Conservation (phyloP, 1,140 invertebrate species). For the Pseudomyrmex gracilis region DNA sequence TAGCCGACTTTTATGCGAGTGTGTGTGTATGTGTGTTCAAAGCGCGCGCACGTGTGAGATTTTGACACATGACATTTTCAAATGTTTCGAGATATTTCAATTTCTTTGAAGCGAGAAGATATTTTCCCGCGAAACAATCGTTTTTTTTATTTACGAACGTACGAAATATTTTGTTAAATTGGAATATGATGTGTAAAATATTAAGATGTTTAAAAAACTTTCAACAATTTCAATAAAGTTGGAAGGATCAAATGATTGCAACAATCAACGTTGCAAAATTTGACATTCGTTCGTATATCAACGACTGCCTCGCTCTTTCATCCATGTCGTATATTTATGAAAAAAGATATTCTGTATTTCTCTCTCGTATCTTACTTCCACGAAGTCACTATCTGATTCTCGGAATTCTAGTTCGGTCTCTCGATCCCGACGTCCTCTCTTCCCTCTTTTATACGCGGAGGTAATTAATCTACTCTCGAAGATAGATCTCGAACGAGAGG, state of each 20-base stretch:
- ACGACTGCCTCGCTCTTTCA: not conserved
- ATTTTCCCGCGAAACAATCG: not conserved
- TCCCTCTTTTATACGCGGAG: constrained; percentile 18
- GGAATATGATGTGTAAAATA: too few species aligned
- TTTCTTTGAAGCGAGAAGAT: too few species aligned
- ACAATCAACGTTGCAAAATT: too few species aligned
- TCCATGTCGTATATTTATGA: not conserved
- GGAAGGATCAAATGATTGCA: too few species aligned
- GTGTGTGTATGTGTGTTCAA: too few species aligned
- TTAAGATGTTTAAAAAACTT: too few species aligned
- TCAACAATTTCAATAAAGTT: too few species aligned
- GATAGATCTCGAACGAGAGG: not conserved
- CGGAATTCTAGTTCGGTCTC: not conserved
- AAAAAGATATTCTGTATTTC: constrained; percentile 3
- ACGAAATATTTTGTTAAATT: too few species aligned
- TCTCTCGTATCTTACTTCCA: not conserved
- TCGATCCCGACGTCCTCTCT: not conserved
- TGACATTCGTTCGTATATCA: not conserved
- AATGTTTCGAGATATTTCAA: too few species aligned
- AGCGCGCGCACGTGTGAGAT: too few species aligned
- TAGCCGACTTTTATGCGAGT: constrained; percentile 80
- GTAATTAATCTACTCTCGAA: constrained; percentile 56
- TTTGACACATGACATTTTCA: too few species aligned
- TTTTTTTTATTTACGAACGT: too few species aligned
- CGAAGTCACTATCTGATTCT: constrained; percentile 38